Conservation (phyloP, 1,140 invertebrate species). For the Aphis craccivora region DNA sequence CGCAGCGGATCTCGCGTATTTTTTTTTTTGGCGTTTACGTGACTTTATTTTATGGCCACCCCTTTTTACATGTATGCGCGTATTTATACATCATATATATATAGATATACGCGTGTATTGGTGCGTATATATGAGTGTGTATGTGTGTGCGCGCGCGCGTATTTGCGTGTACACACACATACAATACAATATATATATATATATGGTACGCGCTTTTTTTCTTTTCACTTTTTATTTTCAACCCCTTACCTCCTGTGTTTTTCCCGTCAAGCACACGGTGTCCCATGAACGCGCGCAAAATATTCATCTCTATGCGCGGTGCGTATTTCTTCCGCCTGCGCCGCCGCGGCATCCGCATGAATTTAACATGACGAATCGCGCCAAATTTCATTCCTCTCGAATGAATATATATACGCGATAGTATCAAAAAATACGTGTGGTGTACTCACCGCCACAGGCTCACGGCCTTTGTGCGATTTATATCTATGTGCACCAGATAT, state of each 20-base stretch:
- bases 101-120: no score
- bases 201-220: background rate
- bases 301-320: background rate
- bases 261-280: conserved; percentile 3
- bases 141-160: no score
- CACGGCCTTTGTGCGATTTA: background rate
- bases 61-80: background rate
- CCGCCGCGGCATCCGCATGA: background rate
- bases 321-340: background rate
- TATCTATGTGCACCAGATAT: background rate
- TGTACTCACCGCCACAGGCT: no score
- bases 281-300: background rate
- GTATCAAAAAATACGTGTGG: background rate
- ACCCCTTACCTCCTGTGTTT: background rate
- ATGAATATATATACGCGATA: background rate
- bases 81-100: background rate
- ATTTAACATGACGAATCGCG: conserved; percentile 8
- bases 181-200: no score
- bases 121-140: no score
- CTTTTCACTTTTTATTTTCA: background rate
- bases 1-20: background rate
- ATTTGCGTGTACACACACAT: no score
- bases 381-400: background rate
- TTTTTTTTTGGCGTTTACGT: background rate
- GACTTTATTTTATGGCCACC: conserved; percentile 14